Conservation (phyloP, 1,140 invertebrate species). For the Augochlora pura region DNA sequence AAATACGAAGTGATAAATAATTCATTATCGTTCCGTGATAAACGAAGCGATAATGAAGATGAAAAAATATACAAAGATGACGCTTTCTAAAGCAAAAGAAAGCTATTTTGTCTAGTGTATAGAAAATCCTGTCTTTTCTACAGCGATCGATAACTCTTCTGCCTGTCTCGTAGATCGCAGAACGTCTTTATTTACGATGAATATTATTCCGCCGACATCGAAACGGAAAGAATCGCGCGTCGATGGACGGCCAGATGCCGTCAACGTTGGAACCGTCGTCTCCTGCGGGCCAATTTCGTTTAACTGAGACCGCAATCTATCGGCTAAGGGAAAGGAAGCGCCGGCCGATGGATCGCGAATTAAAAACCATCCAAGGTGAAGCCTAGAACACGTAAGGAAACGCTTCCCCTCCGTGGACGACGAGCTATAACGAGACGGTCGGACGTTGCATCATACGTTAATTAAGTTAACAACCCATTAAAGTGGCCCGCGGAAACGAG, state of each 20-base stretch:
- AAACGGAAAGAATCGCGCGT: constrained; percentile 6
- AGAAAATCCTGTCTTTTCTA: too few species aligned
- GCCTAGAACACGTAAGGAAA: background rate
- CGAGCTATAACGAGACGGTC: constrained; percentile 30
- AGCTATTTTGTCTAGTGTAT: too few species aligned
- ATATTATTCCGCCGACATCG: too few species aligned
- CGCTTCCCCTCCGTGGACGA: background rate
- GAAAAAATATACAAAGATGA: too few species aligned
- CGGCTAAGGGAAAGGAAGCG: background rate
- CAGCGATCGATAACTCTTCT: too few species aligned
- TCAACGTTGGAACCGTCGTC: background rate
- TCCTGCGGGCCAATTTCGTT: background rate
- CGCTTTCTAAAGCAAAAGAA: too few species aligned
- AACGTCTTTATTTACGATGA: too few species aligned
- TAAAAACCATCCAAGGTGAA: constrained; percentile 22
- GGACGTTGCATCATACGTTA: constrained; percentile 70
- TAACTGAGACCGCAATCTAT: background rate
- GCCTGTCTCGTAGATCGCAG: too few species aligned
- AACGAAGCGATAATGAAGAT: too few species aligned
- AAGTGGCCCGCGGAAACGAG: constrained; percentile 68
- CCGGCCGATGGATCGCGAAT: background rate
- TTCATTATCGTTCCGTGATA: too few species aligned
- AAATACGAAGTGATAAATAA: too few species aligned
- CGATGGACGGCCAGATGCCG: too few species aligned
- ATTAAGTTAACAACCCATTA: constrained; percentile 75